Evolutionary conservation across 2,113 vertebrate genomes (phyloP).

Genomic region (Abramis brama): DNA sequence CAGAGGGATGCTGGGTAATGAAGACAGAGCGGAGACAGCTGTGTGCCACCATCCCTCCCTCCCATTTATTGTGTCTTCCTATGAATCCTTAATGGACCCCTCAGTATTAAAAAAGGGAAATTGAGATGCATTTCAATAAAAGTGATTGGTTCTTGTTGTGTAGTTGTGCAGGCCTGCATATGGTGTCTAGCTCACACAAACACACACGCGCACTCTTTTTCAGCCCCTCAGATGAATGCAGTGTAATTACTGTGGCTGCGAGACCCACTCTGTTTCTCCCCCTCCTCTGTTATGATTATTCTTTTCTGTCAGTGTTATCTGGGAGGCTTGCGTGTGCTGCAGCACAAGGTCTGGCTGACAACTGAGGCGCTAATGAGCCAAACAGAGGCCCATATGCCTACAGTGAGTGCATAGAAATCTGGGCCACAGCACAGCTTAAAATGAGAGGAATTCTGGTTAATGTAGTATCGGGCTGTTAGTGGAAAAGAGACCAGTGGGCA

Average conservation of each 20-base stretch:
- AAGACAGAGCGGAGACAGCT: slow-evolving; percentile 74
- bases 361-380: slow-evolving; percentile 65
- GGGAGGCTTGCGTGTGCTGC: slow-evolving; percentile 67
- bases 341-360: slow-evolving; percentile 64
- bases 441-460: slow-evolving; percentile 56
- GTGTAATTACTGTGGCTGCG: slow-evolving; percentile 81
- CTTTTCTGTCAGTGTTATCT: slow-evolving; percentile 79
- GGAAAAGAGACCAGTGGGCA: slow-evolving; percentile 28
- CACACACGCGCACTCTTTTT: slow-evolving; percentile 66
- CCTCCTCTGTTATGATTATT: slow-evolving; percentile 70
- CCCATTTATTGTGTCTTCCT: slow-evolving; percentile 78
- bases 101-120: slow-evolving; percentile 80
- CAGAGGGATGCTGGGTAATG: slow-evolving; percentile 60
- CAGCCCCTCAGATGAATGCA: slow-evolving; percentile 73
- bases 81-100: slow-evolving; percentile 81
- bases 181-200: slow-evolving; percentile 51
- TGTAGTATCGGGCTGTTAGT: slow-evolving; percentile 48
- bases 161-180: slow-evolving; percentile 76
- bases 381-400: slow-evolving; percentile 47
- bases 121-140: slow-evolving; percentile 87
- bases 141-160: slow-evolving; percentile 81
- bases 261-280: slow-evolving; percentile 71
- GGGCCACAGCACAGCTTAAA: slow-evolving; percentile 20
- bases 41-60: slow-evolving; percentile 73
- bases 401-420: slow-evolving; percentile 42